Percentiles rank a stretch among this genome's conserved stretches.
phyloP scores from a whole-genome alignment of 2,113 vertebrate species.

The Chroicocephalus ridibundus region DNA sequence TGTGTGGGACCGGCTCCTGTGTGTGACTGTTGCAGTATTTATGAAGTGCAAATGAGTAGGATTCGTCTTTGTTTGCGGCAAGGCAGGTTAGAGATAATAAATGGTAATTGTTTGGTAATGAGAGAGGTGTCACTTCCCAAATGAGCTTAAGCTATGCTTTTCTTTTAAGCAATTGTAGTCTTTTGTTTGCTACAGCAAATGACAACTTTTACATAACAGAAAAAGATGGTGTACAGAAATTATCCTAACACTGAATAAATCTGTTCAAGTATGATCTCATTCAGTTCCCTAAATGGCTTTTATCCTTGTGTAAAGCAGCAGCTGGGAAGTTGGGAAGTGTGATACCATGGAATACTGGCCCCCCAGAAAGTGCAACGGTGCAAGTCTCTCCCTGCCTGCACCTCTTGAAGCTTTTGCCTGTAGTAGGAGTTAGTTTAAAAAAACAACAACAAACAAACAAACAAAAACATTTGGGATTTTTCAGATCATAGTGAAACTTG shows the following conservation, averaged over 20 bases:
- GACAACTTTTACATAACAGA: neutral
- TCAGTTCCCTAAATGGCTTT: neutral
- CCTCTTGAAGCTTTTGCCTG: neutral
- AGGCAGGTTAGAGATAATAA: conserved; percentile 4
- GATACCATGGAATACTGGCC: neutral
- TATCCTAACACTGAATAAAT: neutral
- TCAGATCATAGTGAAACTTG: neutral
- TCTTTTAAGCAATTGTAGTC: neutral
- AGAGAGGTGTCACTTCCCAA: neutral
- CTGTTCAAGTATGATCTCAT: neutral
- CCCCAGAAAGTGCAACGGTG: neutral
- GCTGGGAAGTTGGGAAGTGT: neutral
- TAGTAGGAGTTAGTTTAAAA: neutral
- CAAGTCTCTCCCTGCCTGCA: neutral
- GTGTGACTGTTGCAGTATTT: conserved; percentile 16
- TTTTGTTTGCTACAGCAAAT: neutral
- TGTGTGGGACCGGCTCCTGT: conserved; percentile 51
- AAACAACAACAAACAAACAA: neutral
- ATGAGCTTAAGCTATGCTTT: neutral
- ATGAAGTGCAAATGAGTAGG: neutral
- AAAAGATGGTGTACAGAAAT: neutral
- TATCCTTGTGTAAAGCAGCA: neutral
- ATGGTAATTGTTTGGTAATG: neutral
- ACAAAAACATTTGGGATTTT: neutral
- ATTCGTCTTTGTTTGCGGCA: neutral